phyloP scores from a whole-genome alignment of 2,888 invertebrate species.

The Mesorhabditis spiculigera region DNA sequence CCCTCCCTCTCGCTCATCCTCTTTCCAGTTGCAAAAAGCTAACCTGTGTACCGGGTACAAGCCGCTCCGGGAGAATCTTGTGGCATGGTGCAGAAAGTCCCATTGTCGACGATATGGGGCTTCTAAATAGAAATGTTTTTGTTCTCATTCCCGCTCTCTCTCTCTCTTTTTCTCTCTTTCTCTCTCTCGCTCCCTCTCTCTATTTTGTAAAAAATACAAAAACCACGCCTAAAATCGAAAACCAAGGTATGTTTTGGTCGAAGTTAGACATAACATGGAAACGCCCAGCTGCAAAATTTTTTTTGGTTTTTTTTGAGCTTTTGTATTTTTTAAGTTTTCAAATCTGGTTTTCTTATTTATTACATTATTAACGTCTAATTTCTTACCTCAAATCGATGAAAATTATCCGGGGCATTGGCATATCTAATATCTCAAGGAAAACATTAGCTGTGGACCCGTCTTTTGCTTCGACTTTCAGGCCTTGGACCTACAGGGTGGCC shows the following conservation, averaged over 20 bases:
- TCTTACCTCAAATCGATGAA: conserved; percentile 34
- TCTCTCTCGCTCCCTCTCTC: too few species aligned
- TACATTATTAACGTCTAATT: not conserved
- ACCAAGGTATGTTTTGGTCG: too few species aligned
- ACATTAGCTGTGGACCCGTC: conserved; percentile 18
- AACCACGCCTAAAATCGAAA: too few species aligned
- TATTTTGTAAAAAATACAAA: too few species aligned
- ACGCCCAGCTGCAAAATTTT: not conserved
- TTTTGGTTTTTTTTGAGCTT: too few species aligned
- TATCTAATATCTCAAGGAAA: conserved; percentile 41
- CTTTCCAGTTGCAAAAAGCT: conserved; percentile 7
- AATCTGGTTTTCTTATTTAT: not conserved
- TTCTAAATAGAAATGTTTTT: conserved; percentile 23
- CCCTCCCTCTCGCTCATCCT: too few species aligned
- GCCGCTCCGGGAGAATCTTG: conserved; percentile 38
- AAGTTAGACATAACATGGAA: not conserved
- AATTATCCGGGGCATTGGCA: conserved; percentile 36
- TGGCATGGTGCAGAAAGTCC: conserved; percentile 36
- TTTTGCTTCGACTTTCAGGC: conserved; percentile 1
- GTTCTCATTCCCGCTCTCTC: too few species aligned
- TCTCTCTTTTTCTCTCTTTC: too few species aligned
- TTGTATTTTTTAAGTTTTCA: too few species aligned
- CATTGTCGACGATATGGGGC: conserved; percentile 41
- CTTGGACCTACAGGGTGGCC: not conserved
- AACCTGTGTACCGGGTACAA: conserved; percentile 30